These are phyloP conservation scores for Drosophila cognata DNA, from an alignment of 2,888 invertebrate genomes.

Conservation along the genomic window DNA sequence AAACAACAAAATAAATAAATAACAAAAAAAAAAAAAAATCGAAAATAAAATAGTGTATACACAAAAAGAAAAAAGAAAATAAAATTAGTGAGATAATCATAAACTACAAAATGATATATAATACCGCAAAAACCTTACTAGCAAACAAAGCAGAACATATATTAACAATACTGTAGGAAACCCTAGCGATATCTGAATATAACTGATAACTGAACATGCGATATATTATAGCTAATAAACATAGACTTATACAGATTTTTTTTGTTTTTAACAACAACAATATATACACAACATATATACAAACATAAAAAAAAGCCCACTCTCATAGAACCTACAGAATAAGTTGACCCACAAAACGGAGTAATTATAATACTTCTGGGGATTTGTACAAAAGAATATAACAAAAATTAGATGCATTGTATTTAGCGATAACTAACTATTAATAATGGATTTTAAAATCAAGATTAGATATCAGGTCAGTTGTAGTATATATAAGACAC, in stretches of 20 bases:
- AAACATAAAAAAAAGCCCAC: slow-evolving; percentile 34
- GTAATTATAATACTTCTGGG: slow-evolving; percentile 9
- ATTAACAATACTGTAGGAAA: slow-evolving; percentile 51
- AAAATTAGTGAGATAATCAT: slow-evolving; percentile 53
- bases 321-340: slow-evolving; percentile 41
- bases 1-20: slow-evolving; percentile 25
- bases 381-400: slow-evolving; percentile 44
- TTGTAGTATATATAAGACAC: slow-evolving; percentile 18
- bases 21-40: slow-evolving; percentile 24
- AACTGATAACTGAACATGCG: slow-evolving; percentile 59
- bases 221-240: slow-evolving; percentile 53
- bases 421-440: slow-evolving; percentile 40
- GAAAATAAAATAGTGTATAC: slow-evolving; percentile 29
- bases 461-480: slow-evolving; percentile 51
- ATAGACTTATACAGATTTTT: slow-evolving; percentile 34
- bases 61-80: slow-evolving; percentile 9
- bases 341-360: slow-evolving; percentile 26
- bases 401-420: slow-evolving; percentile 47
- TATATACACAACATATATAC: slow-evolving; percentile 15
- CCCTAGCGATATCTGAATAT: slow-evolving; percentile 49
- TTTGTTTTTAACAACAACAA: slow-evolving; percentile 8
- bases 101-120: slow-evolving; percentile 32
- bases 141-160: slow-evolving; percentile 70
- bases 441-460: slow-evolving; percentile 50
- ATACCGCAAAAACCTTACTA: slow-evolving; percentile 78